Evolutionary conservation across 2,888 invertebrate genomes (phyloP).

Genomic region (Zygogramma bicolorata): DNA sequence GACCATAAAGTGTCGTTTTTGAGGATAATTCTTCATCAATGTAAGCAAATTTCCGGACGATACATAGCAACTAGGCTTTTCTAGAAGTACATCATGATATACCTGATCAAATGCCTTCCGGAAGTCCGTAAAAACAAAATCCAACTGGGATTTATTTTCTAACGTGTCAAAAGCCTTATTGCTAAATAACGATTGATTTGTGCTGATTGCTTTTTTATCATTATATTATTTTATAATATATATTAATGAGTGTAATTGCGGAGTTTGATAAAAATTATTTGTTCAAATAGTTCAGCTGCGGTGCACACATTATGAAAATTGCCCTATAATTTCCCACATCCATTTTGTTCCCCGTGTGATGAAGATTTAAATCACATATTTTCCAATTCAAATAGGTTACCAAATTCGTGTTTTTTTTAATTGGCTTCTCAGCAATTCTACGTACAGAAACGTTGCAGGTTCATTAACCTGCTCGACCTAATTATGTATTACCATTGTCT

Average conservation of each 20-base stretch:
- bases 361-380: too few relatives aligned
- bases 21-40: background rate
- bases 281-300: background rate
- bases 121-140: background rate
- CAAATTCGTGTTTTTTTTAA: too few relatives aligned
- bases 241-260: background rate
- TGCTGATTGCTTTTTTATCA: slow-evolving; percentile 5
- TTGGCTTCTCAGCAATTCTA: too few relatives aligned
- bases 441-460: too few relatives aligned
- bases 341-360: slow-evolving; percentile 7
- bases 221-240: background rate
- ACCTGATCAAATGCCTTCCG: too few relatives aligned
- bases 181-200: background rate
- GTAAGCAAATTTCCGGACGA: too few relatives aligned
- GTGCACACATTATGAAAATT: background rate
- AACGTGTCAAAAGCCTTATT: background rate
- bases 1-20: too few relatives aligned
- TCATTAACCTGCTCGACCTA: too few relatives aligned
- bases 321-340: background rate
- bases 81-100: background rate
- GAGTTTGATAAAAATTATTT: background rate
- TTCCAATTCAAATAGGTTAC: too few relatives aligned
- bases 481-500: too few relatives aligned
- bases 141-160: background rate
- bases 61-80: background rate